Evolutionary conservation across 2,888 invertebrate species (phyloP).

Genomic region (Andrena dorsata): DNA sequence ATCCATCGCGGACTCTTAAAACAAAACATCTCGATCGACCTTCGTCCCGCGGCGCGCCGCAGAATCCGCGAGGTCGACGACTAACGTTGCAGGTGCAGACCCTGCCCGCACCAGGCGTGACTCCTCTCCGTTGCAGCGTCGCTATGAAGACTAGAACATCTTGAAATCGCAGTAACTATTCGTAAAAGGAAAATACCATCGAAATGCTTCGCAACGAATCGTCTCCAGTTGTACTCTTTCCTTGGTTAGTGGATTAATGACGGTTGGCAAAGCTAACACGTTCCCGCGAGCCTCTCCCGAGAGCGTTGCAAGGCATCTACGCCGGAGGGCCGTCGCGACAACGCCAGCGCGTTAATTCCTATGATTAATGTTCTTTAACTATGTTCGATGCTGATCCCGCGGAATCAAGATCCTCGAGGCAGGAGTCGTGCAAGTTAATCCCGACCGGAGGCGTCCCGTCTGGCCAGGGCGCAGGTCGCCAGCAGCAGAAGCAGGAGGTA

Average conservation of each 20-base stretch:
- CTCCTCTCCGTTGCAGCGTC: constrained; percentile 13
- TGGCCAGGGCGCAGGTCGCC: constrained; percentile 27
- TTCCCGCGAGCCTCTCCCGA: background rate
- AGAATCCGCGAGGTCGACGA: constrained; percentile 27
- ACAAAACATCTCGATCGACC: background rate
- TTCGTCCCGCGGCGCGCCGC: constrained; percentile 14
- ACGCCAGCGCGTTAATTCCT: background rate
- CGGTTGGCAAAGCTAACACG: constrained; percentile 35
- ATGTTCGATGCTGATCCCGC: background rate
- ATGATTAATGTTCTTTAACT: background rate
- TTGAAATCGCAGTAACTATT: constrained; percentile 46
- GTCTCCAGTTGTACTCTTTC: constrained; percentile 27
- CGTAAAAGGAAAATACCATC: constrained; percentile 25
- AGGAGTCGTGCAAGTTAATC: constrained; percentile 28
- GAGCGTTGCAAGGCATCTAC: constrained; percentile 8
- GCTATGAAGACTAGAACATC: constrained; percentile 32
- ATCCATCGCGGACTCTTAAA: constrained; percentile 5
- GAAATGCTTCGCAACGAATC: constrained; percentile 32
- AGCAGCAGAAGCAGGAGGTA: constrained; percentile 62
- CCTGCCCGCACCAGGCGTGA: constrained; percentile 44
- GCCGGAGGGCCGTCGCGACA: background rate
- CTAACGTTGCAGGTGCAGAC: constrained; percentile 21
- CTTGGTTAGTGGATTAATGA: constrained; percentile 2
- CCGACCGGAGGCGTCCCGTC: constrained; percentile 14
- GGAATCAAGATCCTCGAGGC: background rate